phyloP scores from a whole-genome alignment of 2,797 vertebrate genomes.

The Cirrhinus molitorella region DNA sequence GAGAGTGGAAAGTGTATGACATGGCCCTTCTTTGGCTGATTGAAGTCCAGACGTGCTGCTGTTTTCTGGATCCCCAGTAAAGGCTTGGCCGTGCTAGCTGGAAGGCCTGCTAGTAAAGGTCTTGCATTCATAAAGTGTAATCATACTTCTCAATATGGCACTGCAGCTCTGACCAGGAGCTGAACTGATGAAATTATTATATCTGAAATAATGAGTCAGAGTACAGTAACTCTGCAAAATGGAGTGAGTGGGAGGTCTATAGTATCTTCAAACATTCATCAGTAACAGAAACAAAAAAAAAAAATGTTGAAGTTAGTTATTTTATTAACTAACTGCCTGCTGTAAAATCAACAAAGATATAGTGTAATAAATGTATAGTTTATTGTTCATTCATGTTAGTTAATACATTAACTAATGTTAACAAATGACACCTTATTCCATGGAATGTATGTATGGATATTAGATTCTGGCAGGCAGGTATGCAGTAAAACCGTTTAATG shows the following conservation, averaged over 20 bases:
- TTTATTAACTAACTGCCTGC: too few species aligned
- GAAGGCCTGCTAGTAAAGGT: conserved; percentile 4
- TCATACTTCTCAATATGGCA: conserved; percentile 32
- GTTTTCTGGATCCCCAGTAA: neutral
- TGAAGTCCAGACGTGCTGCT: conserved; percentile 12
- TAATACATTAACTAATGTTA: too few species aligned
- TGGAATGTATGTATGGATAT: too few species aligned
- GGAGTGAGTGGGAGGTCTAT: neutral
- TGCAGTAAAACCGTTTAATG: too few species aligned
- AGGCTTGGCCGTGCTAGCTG: neutral
- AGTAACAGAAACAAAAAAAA: too few species aligned
- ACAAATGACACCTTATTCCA: too few species aligned
- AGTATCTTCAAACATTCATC: neutral
- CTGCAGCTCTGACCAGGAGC: neutral
- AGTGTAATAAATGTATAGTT: too few species aligned
- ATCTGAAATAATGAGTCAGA: neutral
- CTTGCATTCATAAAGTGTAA: neutral
- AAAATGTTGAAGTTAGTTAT: too few species aligned
- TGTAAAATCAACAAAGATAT: too few species aligned
- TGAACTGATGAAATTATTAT: neutral
- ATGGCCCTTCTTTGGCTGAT: neutral
- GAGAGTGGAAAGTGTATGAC: neutral
- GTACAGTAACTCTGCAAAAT: neutral
- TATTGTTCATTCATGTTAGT: too few species aligned
- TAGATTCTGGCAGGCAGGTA: too few species aligned